Percentiles rank a stretch among this genome's conserved stretches.
These are phyloP conservation scores for Watsonalla cultraria DNA, from an alignment of 2,888 invertebrate genomes.

Conservation along the genomic window DNA sequence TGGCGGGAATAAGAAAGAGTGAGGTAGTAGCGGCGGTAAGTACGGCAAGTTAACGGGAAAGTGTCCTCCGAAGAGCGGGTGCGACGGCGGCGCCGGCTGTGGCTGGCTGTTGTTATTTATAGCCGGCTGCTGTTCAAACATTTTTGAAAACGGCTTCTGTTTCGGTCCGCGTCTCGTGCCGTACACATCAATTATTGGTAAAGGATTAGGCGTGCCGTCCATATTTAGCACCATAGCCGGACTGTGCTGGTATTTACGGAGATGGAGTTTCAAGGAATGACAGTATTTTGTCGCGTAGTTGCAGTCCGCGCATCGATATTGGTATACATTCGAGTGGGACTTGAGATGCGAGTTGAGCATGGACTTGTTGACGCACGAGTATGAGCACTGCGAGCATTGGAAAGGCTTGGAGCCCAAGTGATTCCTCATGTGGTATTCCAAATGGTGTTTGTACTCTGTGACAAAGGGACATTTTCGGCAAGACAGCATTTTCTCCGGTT, in stretches of 20 bases:
- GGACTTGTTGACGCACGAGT: conserved; percentile 97
- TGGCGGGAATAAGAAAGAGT: conserved; percentile 71
- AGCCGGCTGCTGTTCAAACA: conserved; percentile 53
- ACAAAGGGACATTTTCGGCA: conserved; percentile 98
- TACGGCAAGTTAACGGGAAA: conserved; percentile 70
- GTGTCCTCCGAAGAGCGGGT: conserved; percentile 62
- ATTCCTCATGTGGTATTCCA: conserved; percentile 97
- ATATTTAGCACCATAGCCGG: conserved; percentile 94
- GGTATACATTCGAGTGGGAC: conserved; percentile 94
- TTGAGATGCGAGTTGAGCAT: conserved; percentile 99
- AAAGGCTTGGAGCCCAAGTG: conserved; percentile 97
- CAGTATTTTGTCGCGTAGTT: conserved; percentile 98
- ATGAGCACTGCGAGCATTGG: conserved; percentile 92
- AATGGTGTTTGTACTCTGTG: conserved; percentile 98
- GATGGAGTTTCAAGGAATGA: conserved; percentile 96
- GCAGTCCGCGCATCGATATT: conserved; percentile 95
- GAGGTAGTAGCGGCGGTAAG: conserved; percentile 66
- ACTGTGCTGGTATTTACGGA: conserved; percentile 93
- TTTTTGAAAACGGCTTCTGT: conserved; percentile 66
- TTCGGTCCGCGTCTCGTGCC: conserved; percentile 94
- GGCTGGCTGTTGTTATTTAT: conserved; percentile 42
- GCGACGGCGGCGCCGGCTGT: conserved; percentile 47
- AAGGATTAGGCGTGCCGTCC: conserved; percentile 92
- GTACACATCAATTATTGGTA: conserved; percentile 93
- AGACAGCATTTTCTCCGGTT: conserved; percentile 92